phyloP scores from a whole-genome alignment of 1,140 invertebrate species.

The Ceratoteleas bidentatus region DNA sequence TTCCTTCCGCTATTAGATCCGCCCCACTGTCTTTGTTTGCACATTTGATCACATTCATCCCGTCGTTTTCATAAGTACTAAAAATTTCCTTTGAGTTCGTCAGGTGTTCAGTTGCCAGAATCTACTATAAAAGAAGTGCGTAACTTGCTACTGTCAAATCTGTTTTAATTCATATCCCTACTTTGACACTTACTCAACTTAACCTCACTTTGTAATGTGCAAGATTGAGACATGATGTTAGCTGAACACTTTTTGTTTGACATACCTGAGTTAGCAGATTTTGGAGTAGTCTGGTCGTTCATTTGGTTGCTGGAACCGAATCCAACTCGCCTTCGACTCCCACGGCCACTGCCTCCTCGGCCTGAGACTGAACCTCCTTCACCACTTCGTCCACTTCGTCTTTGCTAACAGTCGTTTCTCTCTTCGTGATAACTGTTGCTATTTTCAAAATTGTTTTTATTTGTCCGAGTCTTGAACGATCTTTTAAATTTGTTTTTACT shows the following conservation, averaged over 20 bases:
- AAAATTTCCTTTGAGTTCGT: conserved; percentile 3
- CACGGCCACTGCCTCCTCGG: too few species aligned
- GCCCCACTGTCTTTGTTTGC: not conserved
- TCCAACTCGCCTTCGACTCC: not conserved
- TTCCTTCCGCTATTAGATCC: not conserved
- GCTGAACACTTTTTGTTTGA: not conserved
- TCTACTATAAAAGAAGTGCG: not conserved
- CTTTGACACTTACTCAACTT: not conserved
- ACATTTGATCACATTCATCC: not conserved
- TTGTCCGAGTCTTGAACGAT: not conserved
- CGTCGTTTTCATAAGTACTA: conserved; percentile 3
- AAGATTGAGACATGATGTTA: not conserved
- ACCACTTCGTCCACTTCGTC: too few species aligned
- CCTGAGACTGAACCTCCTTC: too few species aligned
- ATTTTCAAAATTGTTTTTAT: conserved; percentile 1
- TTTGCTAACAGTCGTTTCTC: not conserved
- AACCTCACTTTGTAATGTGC: not conserved
- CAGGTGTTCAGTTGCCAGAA: not conserved
- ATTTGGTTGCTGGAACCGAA: not conserved
- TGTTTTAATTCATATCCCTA: too few species aligned
- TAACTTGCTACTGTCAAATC: not conserved
- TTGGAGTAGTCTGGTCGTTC: not conserved
- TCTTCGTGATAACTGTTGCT: not conserved
- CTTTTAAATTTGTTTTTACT: not conserved
- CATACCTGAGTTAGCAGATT: not conserved